Evolutionary conservation across 2,888 invertebrate species (phyloP).

Genomic region (Mystacides longicornis): DNA sequence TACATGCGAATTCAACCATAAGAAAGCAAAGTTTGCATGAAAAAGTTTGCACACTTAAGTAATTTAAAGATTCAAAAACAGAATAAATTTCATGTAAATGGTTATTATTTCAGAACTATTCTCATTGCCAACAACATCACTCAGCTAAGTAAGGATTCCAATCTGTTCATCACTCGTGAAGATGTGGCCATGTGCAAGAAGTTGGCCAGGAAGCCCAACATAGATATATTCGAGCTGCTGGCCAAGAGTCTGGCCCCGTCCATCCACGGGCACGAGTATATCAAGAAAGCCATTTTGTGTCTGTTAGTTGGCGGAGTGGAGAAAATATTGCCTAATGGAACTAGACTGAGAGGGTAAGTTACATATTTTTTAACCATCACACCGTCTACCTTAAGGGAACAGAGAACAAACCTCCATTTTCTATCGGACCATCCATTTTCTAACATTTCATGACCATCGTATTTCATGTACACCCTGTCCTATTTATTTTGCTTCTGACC

Average conservation of each 20-base stretch:
- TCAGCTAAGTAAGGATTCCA: slow-evolving; percentile 81
- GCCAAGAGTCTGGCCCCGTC: slow-evolving; percentile 93
- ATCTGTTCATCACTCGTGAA: slow-evolving; percentile 67
- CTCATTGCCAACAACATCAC: slow-evolving; percentile 91
- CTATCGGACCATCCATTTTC: too few relatives aligned
- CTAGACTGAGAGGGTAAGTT: slow-evolving; percentile 74
- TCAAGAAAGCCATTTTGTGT: slow-evolving; percentile 94
- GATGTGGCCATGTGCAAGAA: slow-evolving; percentile 87
- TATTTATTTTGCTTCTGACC: too few relatives aligned
- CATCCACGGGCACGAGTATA: slow-evolving; percentile 93
- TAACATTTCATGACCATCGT: too few relatives aligned
- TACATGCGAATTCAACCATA: too few relatives aligned
- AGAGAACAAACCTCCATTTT: too few relatives aligned
- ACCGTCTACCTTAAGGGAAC: too few relatives aligned
- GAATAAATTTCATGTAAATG: slow-evolving; percentile 13
- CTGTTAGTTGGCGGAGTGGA: slow-evolving; percentile 92
- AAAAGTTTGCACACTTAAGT: too few relatives aligned
- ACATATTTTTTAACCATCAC: too few relatives aligned
- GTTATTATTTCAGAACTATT: slow-evolving; percentile 67
- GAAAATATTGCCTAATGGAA: slow-evolving; percentile 86
- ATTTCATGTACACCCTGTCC: too few relatives aligned
- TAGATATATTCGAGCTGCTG: slow-evolving; percentile 82
- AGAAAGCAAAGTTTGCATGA: too few relatives aligned
- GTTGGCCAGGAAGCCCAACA: slow-evolving; percentile 59
- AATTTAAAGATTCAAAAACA: not conserved